Evolutionary conservation across 2,888 invertebrate species (phyloP), one percentile per base, ranked within the genome.

Genomic region (Sinhomidia bicolor): DNA sequence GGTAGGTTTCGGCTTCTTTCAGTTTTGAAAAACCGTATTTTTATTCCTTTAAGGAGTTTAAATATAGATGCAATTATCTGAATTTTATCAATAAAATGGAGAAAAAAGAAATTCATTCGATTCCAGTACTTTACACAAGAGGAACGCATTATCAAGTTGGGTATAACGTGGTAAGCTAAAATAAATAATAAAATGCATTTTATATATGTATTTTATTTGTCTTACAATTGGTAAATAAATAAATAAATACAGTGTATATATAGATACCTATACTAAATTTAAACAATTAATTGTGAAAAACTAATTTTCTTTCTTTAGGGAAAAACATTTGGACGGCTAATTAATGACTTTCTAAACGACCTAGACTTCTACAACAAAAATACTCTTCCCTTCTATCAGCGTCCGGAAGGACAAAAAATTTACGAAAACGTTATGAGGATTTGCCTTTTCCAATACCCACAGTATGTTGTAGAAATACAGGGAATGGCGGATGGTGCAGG

Each of bases 111-210:
- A 32, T 82, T 17, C 26, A 87, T 36, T 20, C 47, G 9, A 96
- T 97, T 85, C 97, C 97, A 0, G 95, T 97, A 17, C 94, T 97
- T 65, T 96, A 96, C 93, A 96, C 96, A 0, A 94, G 95, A 91
- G 98, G 97, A 79, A 96, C 96, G 0, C 96, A 97, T 93, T 98
- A 97, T 93, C 97, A 98, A 93, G 96, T 98, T 82, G 98, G 98
- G 89, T 97, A 95, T 93, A 97, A 97, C 94, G 95, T 97, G 94
- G 98, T 97, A 94, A 95, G 96, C n/a, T 54, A 36, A 23, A 12
- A 0, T 47, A 20, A 10, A 3, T 36, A 36, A 36, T 36, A 7
- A 36, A 36, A 36, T 36, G 4, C 7, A 36, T 36, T 7, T 36
- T 36, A 3, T 36, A 36, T 36, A 3, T 36, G 36, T 36, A 36